A percentile compares a stretch with the other conserved stretches of the same genome.
phyloP scores from a whole-genome alignment of 2,797 vertebrate species.

The Spea hammondii region DNA sequence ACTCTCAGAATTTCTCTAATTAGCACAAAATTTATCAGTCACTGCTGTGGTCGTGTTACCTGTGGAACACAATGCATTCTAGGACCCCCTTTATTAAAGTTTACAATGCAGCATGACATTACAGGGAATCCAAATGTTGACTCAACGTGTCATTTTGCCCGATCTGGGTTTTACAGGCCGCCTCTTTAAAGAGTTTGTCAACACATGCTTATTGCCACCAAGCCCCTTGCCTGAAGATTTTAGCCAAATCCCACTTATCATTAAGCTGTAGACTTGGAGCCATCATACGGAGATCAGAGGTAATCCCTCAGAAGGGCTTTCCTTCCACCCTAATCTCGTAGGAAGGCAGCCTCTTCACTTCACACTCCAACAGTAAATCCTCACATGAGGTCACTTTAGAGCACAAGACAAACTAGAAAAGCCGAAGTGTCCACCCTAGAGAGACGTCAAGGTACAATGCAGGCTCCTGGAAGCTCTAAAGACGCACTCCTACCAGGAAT shows the following conservation, averaged over 20 bases:
- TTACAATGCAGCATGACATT: too few species aligned
- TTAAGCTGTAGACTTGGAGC: conserved; percentile 19
- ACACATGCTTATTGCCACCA: conserved; percentile 15
- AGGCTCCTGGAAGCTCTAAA: background rate
- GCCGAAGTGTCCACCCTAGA: background rate
- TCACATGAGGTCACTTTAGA: conserved; percentile 27
- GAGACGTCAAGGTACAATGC: background rate
- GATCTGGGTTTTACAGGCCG: background rate
- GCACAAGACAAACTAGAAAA: background rate
- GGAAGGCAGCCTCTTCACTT: conserved; percentile 33
- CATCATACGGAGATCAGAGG: conserved; percentile 25
- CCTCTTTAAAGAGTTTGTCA: conserved; percentile 6
- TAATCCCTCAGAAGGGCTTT: conserved; percentile 46
- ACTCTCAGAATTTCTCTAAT: background rate
- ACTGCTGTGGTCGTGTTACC: too few species aligned
- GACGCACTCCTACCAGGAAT: too few species aligned
- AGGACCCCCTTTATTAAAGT: too few species aligned
- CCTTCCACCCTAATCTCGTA: conserved; percentile 39
- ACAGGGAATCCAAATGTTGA: too few species aligned
- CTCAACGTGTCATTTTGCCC: background rate
- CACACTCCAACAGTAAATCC: conserved; percentile 22
- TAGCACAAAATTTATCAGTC: background rate
- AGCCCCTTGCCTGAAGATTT: background rate
- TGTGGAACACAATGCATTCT: too few species aligned
- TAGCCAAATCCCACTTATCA: conserved; percentile 4